Percentiles rank a stretch among this genome's conserved stretches.
Conservation (phyloP, 2,797 vertebrate species). For the Sebastes cheni region DNA sequence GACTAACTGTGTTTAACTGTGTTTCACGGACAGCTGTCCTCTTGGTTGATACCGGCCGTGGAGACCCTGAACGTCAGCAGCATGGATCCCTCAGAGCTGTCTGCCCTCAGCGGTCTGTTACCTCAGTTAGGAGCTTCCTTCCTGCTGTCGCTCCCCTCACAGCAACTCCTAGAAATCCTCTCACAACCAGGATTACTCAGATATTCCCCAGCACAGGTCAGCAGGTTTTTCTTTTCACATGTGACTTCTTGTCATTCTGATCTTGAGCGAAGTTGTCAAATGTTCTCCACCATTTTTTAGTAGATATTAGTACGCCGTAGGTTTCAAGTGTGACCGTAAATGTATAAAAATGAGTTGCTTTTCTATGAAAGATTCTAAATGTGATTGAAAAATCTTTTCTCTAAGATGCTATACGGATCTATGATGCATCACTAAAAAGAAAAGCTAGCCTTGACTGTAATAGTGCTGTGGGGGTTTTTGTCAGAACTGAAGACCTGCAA, state of each 20-base stretch:
- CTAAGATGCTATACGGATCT: not conserved
- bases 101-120: constrained; percentile 80
- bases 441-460: not conserved
- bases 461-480: not conserved
- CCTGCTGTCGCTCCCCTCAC: constrained; percentile 81
- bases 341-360: not conserved
- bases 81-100: constrained; percentile 74
- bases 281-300: not conserved
- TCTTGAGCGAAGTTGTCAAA: not conserved
- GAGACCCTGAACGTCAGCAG: constrained; percentile 79
- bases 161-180: constrained; percentile 82
- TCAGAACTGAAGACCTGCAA: not conserved
- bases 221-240: constrained; percentile 13
- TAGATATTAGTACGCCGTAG: not conserved
- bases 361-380: not conserved
- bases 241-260: not conserved
- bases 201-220: constrained; percentile 87
- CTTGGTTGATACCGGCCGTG: constrained; percentile 82
- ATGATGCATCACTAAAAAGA: not conserved
- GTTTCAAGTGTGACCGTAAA: not conserved
- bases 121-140: constrained; percentile 86
- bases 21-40: constrained; percentile 81
- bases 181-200: constrained; percentile 76
- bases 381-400: not conserved
- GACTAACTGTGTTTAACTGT: constrained; percentile 10